Base-by-base conservation (phyloP, 1,140 invertebrate species). In the Goniozus legneri region DNA sequence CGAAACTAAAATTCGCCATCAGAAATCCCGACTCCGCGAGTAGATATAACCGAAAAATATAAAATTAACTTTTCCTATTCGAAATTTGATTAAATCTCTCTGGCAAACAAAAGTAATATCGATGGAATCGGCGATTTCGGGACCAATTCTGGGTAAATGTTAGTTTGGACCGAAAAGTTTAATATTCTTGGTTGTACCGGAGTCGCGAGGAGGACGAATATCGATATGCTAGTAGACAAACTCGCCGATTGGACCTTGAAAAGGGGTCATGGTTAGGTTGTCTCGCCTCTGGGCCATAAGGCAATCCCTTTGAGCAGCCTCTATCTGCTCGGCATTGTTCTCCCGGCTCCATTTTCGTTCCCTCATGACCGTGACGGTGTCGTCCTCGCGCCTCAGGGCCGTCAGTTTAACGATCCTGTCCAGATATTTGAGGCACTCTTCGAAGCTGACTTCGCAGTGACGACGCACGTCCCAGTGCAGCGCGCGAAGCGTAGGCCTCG, bases 391-490 rank as follows among this genome's bases (percentile, higher is more conserved):
- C 43, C 56, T 73, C 24, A 81, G 59, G 22, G 54, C 38, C 8
- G 56, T 61, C n/a, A 48, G 44, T 1, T 44, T 48, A 40, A 78
- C 58, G 45, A 71, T 65, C 12, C 64, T 70, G 36, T 77, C 67
- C 14, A 84, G 58, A 64, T 83, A 84, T 38, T 70, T 67, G 2
- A 84, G 63, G 56, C 83, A 84, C 27, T 65, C 64, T 14, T 70
- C 30, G 49, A 84, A 80, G 16, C 77, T 72, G 7, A 50, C 39
- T 16, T 77, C 66, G 55, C 83, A 84, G 42, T 80, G 67, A 51
- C 77, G 75, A 42, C 76, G 67, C 13, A 84, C 81, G 64, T 83
- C 78, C 81, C 80, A 83, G 54, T 85, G 80, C 13, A 84, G 47
- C 0, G 71, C 65, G 41, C 73, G 68, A n/a, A 84, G 46, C 21